These are phyloP conservation scores for Dendrolimus houi DNA, from an alignment of 2,888 invertebrate species.

Conservation along the genomic window DNA sequence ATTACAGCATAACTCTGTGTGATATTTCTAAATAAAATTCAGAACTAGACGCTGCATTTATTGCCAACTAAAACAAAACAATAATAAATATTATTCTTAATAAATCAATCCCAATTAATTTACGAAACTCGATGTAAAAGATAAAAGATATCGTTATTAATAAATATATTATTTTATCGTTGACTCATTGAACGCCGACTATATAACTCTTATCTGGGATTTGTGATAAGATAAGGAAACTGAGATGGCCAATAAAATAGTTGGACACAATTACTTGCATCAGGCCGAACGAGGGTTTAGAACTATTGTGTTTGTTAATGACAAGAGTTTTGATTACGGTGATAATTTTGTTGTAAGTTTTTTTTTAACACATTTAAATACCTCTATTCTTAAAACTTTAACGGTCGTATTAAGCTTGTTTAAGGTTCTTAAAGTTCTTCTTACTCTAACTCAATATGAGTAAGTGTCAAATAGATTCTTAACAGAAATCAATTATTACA, in stretches of 20 bases:
- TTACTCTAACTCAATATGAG: too few species aligned
- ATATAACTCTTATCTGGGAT: background rate
- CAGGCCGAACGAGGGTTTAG: background rate
- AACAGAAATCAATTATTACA: too few species aligned
- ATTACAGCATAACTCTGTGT: too few species aligned
- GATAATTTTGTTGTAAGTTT: too few species aligned
- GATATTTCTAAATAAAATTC: too few species aligned
- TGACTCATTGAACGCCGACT: background rate
- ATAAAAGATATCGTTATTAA: background rate
- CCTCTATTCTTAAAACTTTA: too few species aligned
- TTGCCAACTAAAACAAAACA: too few species aligned
- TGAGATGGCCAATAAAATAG: background rate
- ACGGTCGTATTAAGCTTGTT: too few species aligned
- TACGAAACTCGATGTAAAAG: background rate
- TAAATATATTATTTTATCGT: background rate
- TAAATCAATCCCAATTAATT: background rate
- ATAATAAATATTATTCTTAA: background rate
- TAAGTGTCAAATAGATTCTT: too few species aligned
- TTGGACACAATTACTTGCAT: background rate
- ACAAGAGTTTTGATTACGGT: background rate
- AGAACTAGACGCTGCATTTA: too few species aligned
- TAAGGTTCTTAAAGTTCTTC: too few species aligned
- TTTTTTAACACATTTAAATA: too few species aligned
- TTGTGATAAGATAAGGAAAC: background rate
- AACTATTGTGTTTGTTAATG: background rate